These are phyloP conservation scores for Magallana ariakensis DNA, from an alignment of 1,140 invertebrate species.

Conservation along the genomic window DNA sequence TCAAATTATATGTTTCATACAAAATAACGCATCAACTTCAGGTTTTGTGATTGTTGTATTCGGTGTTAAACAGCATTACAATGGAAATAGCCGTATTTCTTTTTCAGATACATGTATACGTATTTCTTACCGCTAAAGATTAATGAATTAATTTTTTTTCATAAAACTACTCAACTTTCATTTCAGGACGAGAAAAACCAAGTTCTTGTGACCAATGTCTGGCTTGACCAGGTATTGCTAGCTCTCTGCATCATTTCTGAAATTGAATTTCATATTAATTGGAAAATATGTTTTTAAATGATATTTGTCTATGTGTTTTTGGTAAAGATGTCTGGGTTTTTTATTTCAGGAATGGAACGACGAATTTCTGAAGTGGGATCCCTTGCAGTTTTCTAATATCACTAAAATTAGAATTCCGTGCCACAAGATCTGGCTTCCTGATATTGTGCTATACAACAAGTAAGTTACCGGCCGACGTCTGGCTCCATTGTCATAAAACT, in stretches of 20 bases:
- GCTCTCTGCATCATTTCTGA: not conserved
- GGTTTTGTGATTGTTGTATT: too few relatives aligned
- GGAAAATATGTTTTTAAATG: not conserved
- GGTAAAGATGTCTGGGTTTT: not conserved
- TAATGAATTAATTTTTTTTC: too few relatives aligned
- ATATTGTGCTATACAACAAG: slow-evolving; percentile 77
- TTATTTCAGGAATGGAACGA: slow-evolving; percentile 88
- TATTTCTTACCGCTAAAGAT: too few relatives aligned
- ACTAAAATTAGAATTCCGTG: slow-evolving; percentile 73
- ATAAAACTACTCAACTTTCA: not conserved
- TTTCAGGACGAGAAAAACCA: slow-evolving; percentile 76
- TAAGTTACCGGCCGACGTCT: slow-evolving; percentile 54
- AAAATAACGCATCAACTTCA: too few relatives aligned
- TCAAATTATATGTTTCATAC: too few relatives aligned
- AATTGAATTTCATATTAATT: not conserved
- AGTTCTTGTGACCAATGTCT: slow-evolving; percentile 75
- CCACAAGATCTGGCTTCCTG: slow-evolving; percentile 75
- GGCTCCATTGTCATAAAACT: not conserved
- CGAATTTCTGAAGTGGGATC: slow-evolving; percentile 98
- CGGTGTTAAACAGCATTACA: too few relatives aligned
- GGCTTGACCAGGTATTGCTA: slow-evolving; percentile 70
- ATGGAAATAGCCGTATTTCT: too few relatives aligned
- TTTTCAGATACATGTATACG: too few relatives aligned
- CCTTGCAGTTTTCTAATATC: slow-evolving; percentile 91
- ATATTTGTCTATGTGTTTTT: too few relatives aligned